A percentile compares a stretch with the other conserved stretches of the same genome.
Conservation (phyloP, 2,888 invertebrate species). For the Boloria euphrosyne region DNA sequence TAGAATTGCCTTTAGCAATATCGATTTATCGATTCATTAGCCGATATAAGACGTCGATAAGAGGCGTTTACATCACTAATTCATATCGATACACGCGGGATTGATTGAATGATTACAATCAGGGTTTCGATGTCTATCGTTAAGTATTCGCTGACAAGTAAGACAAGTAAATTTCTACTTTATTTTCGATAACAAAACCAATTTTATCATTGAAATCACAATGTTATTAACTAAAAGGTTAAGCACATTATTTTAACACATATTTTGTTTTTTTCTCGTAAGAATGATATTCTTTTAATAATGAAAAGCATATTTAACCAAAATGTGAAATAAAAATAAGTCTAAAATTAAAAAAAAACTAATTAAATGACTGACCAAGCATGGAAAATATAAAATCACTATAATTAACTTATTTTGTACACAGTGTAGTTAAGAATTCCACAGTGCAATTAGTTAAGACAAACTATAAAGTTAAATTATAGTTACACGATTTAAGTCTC, state of each 20-base stretch:
- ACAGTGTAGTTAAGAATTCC: too few relatives aligned
- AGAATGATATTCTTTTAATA: too few relatives aligned
- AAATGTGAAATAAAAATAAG: too few relatives aligned
- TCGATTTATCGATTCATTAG: constrained; percentile 30
- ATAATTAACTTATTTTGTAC: too few relatives aligned
- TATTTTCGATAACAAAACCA: constrained; percentile 28
- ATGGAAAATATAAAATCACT: too few relatives aligned
- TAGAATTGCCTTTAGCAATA: constrained; percentile 42
- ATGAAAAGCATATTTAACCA: too few relatives aligned
- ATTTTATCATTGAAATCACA: background rate
- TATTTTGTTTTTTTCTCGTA: too few relatives aligned
- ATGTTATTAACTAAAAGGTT: too few relatives aligned
- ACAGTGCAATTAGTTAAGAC: too few relatives aligned
- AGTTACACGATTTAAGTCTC: background rate
- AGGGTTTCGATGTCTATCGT: constrained; percentile 46
- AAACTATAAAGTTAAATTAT: background rate
- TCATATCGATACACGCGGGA: constrained; percentile 38
- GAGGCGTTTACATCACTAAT: constrained; percentile 51
- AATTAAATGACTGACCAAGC: too few relatives aligned
- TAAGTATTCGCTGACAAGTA: constrained; percentile 37
- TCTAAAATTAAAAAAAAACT: too few relatives aligned
- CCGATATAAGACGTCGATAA: constrained; percentile 49
- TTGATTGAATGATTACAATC: constrained; percentile 48
- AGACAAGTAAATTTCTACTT: constrained; percentile 41
- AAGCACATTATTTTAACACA: too few relatives aligned